Evolutionary conservation across 2,797 vertebrate species (phyloP).

Genomic region (Hybognathus amarus): DNA sequence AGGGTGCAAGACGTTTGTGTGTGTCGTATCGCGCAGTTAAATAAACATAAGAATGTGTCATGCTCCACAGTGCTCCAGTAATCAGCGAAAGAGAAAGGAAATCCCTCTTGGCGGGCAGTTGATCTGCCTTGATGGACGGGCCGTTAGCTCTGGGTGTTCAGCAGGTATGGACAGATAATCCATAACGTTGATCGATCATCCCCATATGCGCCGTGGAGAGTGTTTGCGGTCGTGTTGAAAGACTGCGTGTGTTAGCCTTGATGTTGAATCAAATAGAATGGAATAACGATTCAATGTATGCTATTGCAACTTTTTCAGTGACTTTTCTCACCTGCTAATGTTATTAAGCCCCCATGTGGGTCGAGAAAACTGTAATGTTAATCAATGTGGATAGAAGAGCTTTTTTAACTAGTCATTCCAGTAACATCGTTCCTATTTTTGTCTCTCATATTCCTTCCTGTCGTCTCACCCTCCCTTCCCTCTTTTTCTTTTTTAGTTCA

Average conservation of each 20-base stretch:
- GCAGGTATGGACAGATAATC: constrained; percentile 33
- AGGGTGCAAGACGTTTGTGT: constrained; percentile 12
- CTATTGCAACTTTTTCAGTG: background rate
- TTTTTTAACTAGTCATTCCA: constrained; percentile 31
- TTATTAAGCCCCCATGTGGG: background rate
- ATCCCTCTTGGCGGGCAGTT: constrained; percentile 24
- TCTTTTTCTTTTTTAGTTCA: constrained; percentile 28
- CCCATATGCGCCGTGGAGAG: background rate
- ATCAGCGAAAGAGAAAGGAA: constrained; percentile 38
- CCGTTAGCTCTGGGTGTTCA: constrained; percentile 18
- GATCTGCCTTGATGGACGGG: constrained; percentile 24
- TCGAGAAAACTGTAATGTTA: background rate
- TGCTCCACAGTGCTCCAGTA: constrained; percentile 34
- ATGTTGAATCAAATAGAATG: background rate
- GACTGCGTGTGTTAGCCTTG: background rate
- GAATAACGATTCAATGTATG: background rate
- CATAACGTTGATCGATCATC: constrained; percentile 17
- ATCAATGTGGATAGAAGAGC: constrained; percentile 1
- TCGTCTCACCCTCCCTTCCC: constrained; percentile 26
- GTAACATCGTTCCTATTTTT: constrained; percentile 42
- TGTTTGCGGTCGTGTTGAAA: constrained; percentile 4
- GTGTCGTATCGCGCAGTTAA: constrained; percentile 26
- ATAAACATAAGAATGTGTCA: constrained; percentile 40
- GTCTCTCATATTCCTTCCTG: constrained; percentile 24
- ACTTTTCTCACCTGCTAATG: background rate